These are phyloP conservation scores for Pluvialis apricaria DNA, from an alignment of 2,113 vertebrate genomes.

Conservation along the genomic window DNA sequence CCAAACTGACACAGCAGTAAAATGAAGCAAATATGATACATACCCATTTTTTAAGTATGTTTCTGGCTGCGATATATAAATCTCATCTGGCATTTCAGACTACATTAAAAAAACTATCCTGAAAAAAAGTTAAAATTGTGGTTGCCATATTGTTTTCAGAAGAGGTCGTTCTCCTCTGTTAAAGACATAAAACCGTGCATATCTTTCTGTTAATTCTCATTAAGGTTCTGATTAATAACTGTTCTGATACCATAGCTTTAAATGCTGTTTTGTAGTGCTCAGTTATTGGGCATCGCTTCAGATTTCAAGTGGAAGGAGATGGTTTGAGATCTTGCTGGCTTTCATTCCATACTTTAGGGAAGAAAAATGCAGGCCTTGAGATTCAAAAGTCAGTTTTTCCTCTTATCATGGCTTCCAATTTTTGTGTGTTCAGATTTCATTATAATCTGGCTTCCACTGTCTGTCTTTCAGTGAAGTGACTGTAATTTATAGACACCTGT, in stretches of 20 bases:
- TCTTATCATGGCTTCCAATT: background rate
- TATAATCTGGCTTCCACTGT: background rate
- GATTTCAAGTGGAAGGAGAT: background rate
- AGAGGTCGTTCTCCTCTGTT: constrained; percentile 15
- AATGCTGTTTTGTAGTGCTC: background rate
- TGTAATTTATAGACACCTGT: background rate
- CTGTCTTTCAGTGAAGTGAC: background rate
- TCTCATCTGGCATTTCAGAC: background rate
- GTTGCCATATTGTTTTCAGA: background rate
- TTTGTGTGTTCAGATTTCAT: background rate
- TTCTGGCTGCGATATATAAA: background rate
- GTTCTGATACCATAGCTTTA: background rate
- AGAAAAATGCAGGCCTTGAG: background rate
- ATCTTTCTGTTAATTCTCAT: constrained; percentile 38
- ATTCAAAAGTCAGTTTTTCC: background rate
- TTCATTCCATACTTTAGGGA: background rate
- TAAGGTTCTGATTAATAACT: constrained; percentile 37
- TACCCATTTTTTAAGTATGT: background rate
- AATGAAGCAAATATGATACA: background rate
- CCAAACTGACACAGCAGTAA: background rate
- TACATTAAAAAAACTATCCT: background rate
- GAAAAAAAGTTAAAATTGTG: background rate
- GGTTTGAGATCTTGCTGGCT: background rate
- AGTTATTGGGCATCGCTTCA: background rate
- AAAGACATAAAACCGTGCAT: background rate